phyloP scores from a whole-genome alignment of 1,140 invertebrate species.

The Drosophila sturtevanti region DNA sequence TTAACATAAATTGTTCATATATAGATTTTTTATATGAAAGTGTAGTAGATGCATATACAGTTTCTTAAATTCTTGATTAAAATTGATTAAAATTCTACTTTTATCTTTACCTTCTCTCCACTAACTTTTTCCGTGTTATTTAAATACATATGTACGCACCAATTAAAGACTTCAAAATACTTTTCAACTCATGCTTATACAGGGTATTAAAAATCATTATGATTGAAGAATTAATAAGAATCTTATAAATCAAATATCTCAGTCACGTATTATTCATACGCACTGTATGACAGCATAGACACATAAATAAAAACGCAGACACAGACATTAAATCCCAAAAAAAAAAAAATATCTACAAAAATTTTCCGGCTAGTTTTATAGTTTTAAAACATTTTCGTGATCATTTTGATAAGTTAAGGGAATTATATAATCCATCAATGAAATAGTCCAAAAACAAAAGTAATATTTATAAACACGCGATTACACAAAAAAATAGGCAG shows the following conservation, averaged over 20 bases:
- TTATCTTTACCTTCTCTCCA: no score
- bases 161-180: not conserved
- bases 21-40: no score
- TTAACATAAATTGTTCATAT: no score
- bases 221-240: conserved; percentile 26
- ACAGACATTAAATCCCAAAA: not conserved
- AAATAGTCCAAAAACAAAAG: conserved; percentile 55
- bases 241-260: conserved; percentile 9
- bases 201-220: conserved; percentile 24
- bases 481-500: conserved; percentile 49
- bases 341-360: not conserved
- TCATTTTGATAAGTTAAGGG: conserved; percentile 63
- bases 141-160: no score
- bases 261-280: conserved; percentile 71
- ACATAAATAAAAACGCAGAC: not conserved
- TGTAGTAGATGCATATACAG: no score
- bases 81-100: no score
- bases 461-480: conserved; percentile 67
- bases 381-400: conserved; percentile 57
- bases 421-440: conserved; percentile 54
- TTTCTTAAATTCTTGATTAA: no score
- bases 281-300: conserved; percentile 61
- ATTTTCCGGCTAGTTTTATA: conserved; percentile 54
- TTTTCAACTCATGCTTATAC: not conserved
- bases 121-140: no score